Conservation (phyloP, 1,140 invertebrate species). For the Copidosoma floridanum region DNA sequence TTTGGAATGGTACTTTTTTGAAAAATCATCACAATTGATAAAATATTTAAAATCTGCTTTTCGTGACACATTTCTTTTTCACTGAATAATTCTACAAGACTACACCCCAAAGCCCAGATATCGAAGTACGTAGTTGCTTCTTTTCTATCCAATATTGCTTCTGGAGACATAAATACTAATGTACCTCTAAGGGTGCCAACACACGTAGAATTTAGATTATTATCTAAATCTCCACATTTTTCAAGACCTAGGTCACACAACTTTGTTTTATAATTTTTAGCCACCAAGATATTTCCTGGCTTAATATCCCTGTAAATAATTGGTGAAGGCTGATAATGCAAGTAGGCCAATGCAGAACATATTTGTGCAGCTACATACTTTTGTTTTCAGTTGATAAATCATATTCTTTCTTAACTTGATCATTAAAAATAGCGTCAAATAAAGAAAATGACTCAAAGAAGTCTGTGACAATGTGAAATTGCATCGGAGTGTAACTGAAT, state of each 20-base stretch:
- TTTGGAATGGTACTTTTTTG: no score
- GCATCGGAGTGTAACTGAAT: background rate
- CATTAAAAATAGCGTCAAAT: background rate
- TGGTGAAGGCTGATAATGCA: constrained; percentile 10
- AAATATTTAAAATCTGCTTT: no score
- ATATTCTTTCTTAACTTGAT: background rate
- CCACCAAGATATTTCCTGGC: constrained; percentile 18
- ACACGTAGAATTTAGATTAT: background rate
- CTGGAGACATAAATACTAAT: background rate
- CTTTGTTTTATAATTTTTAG: background rate
- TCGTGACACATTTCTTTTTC: background rate
- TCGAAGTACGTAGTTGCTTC: background rate
- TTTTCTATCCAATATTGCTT: background rate
- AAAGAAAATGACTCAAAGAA: background rate
- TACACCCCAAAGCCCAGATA: background rate
- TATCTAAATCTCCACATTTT: background rate
- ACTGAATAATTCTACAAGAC: background rate
- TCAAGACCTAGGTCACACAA: constrained; percentile 10
- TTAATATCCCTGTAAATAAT: constrained; percentile 20
- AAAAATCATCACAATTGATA: no score
- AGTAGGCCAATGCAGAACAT: constrained; percentile 2
- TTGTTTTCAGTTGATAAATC: background rate
- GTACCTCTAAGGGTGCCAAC: background rate
- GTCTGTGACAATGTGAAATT: constrained; percentile 13
- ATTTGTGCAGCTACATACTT: background rate